These are phyloP conservation scores for Atherinomorus stipes DNA, from an alignment of 2,113 vertebrate genomes.

Conservation along the genomic window DNA sequence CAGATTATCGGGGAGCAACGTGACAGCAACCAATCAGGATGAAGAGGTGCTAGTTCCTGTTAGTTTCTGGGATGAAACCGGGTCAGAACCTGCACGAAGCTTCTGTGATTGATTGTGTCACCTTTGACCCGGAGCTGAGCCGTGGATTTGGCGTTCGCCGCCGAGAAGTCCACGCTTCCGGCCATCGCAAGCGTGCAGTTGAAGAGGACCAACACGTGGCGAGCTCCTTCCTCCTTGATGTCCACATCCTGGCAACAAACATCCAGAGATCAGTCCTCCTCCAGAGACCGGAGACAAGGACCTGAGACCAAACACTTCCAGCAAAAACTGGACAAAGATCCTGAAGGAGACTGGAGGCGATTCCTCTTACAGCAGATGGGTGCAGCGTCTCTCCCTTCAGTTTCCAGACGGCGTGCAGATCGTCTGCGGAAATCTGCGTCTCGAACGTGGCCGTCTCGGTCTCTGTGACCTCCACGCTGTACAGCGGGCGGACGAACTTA, in stretches of 20 bases:
- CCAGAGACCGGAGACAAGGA: neutral
- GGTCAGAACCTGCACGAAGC: too few species aligned
- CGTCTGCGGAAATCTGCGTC: constrained; percentile 94
- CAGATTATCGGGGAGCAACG: too few species aligned
- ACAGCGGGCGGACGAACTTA: constrained; percentile 90
- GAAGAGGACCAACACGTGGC: constrained; percentile 89
- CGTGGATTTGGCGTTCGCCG: constrained; percentile 93
- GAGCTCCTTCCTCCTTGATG: constrained; percentile 93
- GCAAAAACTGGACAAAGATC: neutral
- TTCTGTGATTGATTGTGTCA: constrained; percentile 67
- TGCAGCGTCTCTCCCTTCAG: constrained; percentile 92
- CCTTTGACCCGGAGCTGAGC: constrained; percentile 98
- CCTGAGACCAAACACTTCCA: neutral
- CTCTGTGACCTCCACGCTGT: constrained; percentile 97
- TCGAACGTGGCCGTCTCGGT: constrained; percentile 95
- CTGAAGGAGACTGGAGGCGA: too few species aligned
- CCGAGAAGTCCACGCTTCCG: constrained; percentile 92
- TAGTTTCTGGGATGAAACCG: too few species aligned
- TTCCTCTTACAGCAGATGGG: constrained; percentile 88
- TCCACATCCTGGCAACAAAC: constrained; percentile 79
- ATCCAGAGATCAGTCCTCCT: neutral
- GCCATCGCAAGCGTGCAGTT: constrained; percentile 92
- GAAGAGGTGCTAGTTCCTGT: too few species aligned
- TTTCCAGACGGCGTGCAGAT: constrained; percentile 93
- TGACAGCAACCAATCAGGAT: too few species aligned